Evolutionary conservation across 2,888 invertebrate species (phyloP), one percentile per base, ranked within the genome.

Genomic region (Andrena dorsata): DNA sequence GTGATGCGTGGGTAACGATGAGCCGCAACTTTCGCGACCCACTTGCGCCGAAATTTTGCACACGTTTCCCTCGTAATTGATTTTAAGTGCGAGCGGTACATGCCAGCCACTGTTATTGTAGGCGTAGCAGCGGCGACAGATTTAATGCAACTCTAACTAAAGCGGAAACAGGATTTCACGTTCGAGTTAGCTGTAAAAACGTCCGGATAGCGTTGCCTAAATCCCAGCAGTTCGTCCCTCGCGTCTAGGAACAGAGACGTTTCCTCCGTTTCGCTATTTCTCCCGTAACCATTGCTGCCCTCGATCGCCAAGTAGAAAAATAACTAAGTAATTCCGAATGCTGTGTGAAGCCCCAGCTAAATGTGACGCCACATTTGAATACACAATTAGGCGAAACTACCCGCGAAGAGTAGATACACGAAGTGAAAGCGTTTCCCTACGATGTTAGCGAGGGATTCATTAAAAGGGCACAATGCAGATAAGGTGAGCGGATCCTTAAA

Each of bases 211-310:
- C 41, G 41, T 41, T 41, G 41, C 41, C 16, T 41, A 16, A 41
- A 41, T 0, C 16, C 16, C 16, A 5, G 1, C 41, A 5, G 13
- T 41, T 4, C 4, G 16, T 16, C 1, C 41, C 4, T 5, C 41
- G 41, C 13, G 41, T 41, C 41, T 41, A 16, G 1, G 41, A 16
- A 23, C 32, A 16, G 16, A 49, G 23, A n/a, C 5, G 10, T 64
- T 32, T 53, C 61, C 53, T 76, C 49, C 64, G 49, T 64, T 65
- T 58, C 76, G 47, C 28, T 32, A 35, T 76, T 23, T 58, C 26
- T 49, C 35, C 35, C 16, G 32, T 58, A 49, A 75, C 35, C 58
- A 64, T 58, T 49, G 35, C 13, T 28, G 10, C 47, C 0, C 20
- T 6, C 35, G 2, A 16, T 10, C 16, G n/a, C 0, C 4, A 3